These are phyloP conservation scores for Drosophila algonquin DNA, from an alignment of 2,888 invertebrate species.

Conservation along the genomic window DNA sequence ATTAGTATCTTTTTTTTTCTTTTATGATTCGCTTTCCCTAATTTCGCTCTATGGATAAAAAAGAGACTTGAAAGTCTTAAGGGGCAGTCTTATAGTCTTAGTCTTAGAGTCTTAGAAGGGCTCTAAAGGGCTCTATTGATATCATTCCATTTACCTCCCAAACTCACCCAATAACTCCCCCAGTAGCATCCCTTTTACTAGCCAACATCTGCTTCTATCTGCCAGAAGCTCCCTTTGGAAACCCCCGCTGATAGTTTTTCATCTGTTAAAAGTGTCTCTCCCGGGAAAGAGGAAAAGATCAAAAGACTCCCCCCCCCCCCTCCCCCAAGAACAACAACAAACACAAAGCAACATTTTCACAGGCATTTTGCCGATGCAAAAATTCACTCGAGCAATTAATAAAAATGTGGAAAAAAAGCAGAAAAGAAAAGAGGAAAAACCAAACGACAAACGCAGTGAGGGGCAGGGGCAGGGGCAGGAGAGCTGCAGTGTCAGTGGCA, in stretches of 20 bases:
- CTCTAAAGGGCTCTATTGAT: neutral
- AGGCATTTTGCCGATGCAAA: conserved; percentile 64
- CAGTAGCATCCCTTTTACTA: neutral
- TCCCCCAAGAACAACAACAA: conserved; percentile 17
- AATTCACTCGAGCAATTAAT: conserved; percentile 76
- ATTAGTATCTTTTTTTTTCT: neutral
- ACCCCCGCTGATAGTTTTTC: conserved; percentile 2
- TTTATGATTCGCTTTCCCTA: neutral
- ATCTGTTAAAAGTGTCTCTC: conserved; percentile 40
- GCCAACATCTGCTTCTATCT: neutral
- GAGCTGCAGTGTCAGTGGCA: neutral
- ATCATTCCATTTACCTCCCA: neutral
- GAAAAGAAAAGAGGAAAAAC: conserved; percentile 37
- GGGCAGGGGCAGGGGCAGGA: neutral
- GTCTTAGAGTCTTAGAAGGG: neutral
- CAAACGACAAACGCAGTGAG: conserved; percentile 62
- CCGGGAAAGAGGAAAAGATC: conserved; percentile 57
- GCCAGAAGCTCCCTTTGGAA: neutral
- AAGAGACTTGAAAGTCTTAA: neutral
- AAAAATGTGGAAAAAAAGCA: conserved; percentile 56
- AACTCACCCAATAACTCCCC: neutral
- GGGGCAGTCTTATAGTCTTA: neutral
- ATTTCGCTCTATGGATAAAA: neutral
- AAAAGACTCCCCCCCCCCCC: conserved; percentile 47
- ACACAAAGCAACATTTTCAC: conserved; percentile 60